Conservation (phyloP, 2,888 invertebrate species). For the Danaus chrysippus region DNA sequence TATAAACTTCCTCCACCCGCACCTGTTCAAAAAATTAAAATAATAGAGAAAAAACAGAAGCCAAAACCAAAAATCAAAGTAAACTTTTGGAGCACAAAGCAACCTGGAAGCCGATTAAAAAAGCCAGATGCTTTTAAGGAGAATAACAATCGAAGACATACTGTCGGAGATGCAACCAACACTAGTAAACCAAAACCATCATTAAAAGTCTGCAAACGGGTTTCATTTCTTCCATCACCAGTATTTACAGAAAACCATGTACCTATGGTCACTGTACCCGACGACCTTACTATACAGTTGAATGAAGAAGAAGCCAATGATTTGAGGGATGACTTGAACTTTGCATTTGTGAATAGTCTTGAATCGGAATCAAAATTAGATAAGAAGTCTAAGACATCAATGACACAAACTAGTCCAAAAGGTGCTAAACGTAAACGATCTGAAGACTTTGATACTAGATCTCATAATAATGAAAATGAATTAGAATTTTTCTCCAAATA, state of each 20-base stretch:
- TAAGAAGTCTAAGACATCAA: conserved; percentile 42
- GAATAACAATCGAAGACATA: conserved; percentile 54
- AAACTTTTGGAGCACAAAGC: conserved; percentile 71
- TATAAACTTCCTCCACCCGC: conserved; percentile 61
- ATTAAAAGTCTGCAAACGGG: conserved; percentile 63
- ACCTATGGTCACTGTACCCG: conserved; percentile 73
- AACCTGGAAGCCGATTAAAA: conserved; percentile 46
- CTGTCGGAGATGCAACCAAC: conserved; percentile 46
- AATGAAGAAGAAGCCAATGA: conserved; percentile 72
- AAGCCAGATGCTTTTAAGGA: conserved; percentile 43
- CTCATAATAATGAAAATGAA: conserved; percentile 60
- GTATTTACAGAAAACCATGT: conserved; percentile 68
- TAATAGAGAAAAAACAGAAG: conserved; percentile 53
- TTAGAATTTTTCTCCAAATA: conserved; percentile 73
- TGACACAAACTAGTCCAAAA: conserved; percentile 45
- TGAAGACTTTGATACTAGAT: conserved; percentile 43
- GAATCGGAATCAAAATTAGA: conserved; percentile 34
- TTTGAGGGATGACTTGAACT: conserved; percentile 60
- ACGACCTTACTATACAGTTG: conserved; percentile 73
- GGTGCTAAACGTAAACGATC: conserved; percentile 50
- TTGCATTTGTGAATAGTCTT: conserved; percentile 49
- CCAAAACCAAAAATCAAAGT: conserved; percentile 68
- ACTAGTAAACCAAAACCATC: conserved; percentile 48
- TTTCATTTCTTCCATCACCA: conserved; percentile 69
- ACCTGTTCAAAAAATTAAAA: conserved; percentile 48